Evolutionary conservation across 2,797 vertebrate species (phyloP).

Genomic region (Aplochiton taeniatus): DNA sequence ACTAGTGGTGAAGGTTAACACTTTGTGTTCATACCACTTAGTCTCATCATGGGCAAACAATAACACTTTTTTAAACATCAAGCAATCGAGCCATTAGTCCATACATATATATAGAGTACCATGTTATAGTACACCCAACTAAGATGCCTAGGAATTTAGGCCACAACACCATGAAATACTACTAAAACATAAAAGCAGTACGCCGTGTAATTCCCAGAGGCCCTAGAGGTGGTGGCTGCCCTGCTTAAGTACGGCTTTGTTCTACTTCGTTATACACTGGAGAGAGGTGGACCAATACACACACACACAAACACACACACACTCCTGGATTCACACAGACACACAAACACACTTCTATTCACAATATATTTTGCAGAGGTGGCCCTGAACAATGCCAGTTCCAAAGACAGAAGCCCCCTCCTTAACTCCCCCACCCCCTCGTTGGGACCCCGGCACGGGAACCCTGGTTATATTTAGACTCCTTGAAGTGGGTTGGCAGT

Average conservation of each 20-base stretch:
- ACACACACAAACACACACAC: neutral
- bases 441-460: slow-evolving; percentile 34
- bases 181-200: neutral
- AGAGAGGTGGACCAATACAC: slow-evolving; percentile 5
- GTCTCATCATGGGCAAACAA: no score
- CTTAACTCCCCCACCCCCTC: neutral
- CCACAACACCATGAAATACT: neutral
- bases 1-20: no score
- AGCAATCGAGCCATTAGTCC: no score
- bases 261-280: slow-evolving; percentile 10
- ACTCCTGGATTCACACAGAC: neutral
- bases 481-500: slow-evolving; percentile 49
- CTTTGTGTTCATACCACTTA: no score
- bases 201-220: neutral
- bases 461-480: slow-evolving; percentile 44
- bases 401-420: no score
- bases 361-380: no score
- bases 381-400: no score
- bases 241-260: slow-evolving; percentile 11
- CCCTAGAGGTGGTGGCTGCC: neutral
- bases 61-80: no score
- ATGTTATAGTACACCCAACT: no score
- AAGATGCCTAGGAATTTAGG: neutral
- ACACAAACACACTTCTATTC: no score
- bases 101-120: no score